Conservation (phyloP, 1,140 invertebrate genomes). For the Pogonus chalceus region DNA sequence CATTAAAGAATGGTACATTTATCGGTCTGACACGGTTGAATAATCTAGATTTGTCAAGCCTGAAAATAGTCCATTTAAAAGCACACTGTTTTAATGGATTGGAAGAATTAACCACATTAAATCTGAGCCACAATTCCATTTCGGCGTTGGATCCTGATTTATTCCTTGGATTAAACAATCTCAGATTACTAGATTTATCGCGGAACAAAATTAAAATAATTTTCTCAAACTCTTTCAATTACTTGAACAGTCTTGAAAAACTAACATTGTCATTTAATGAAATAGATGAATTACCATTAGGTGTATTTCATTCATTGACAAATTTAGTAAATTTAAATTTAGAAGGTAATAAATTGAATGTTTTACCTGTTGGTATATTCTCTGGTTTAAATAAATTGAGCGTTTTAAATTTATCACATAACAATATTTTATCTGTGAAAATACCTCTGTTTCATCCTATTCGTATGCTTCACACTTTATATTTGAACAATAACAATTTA, state of each 20-base stretch:
- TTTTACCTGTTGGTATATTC: neutral
- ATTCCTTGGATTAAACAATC: neutral
- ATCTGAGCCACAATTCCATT: neutral
- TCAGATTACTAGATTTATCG: neutral
- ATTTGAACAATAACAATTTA: neutral
- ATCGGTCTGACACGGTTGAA: neutral
- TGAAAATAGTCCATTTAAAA: neutral
- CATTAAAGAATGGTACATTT: neutral
- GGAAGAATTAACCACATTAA: slow-evolving; percentile 1
- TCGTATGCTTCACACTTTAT: neutral
- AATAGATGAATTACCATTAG: neutral
- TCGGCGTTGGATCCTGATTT: neutral
- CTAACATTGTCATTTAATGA: neutral
- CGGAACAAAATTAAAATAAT: neutral
- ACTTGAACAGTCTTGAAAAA: neutral
- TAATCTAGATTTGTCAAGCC: neutral
- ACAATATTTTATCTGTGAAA: neutral
- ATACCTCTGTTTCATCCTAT: neutral
- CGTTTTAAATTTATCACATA: neutral
- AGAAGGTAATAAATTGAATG: neutral
- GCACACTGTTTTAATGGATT: neutral
- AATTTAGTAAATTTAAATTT: neutral
- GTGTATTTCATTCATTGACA: neutral
- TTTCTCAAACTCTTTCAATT: neutral
- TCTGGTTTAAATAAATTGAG: neutral